Base-by-base conservation (phyloP, 2,113 vertebrate species). In the Empidonax traillii region DNA sequence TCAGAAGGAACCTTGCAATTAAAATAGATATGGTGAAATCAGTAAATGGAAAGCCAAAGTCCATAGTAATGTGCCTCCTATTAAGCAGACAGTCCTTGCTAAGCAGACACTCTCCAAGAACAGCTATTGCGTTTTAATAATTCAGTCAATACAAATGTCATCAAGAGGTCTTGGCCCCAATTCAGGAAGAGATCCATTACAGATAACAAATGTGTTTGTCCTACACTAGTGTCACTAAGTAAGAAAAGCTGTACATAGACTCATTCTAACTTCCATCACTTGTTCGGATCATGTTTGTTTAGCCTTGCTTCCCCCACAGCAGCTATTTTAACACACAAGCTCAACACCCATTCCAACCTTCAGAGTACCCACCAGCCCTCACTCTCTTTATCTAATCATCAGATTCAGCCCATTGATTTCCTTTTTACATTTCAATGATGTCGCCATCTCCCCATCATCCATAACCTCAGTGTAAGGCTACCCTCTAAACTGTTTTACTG, bases 161-260 rank as follows among this genome's bases (percentile, higher is more conserved):
- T 20, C 21, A 58, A 72, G 65, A 47, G 5, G 5, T 44, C 27
- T 43, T 41, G 4, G 21, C 20, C 14, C 1, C 28, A 20, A 0
- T n/a, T 37, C 61, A 52, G 37, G 33, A 89, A 46, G 14, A 82
- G 11, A 39, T 37, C 23, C 14, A 5, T 43, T 75, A 46, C 1
- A 58, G 16, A 58, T 12, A 78, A 14, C 8, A 31, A 53, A 52
- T 0, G 22, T 9, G 3, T 53, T 66, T 58, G n/a, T 47, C 25
- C 25, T 27, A 21, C 20, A 30, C 13, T 15, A 17, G 5, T 25
- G 10, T 43, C 73, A 33, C n/a, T 21, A 47, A 10, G 5, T 28
- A 81, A 65, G 8, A 43, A 6, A 55, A 87, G 8, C 8, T 8
- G 21, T 3, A 69, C 13, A 58, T 2, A 10, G 28, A 68, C 30